Evolutionary conservation across 2,113 vertebrate genomes (phyloP).

Genomic region (Galeopterus variegatus): DNA sequence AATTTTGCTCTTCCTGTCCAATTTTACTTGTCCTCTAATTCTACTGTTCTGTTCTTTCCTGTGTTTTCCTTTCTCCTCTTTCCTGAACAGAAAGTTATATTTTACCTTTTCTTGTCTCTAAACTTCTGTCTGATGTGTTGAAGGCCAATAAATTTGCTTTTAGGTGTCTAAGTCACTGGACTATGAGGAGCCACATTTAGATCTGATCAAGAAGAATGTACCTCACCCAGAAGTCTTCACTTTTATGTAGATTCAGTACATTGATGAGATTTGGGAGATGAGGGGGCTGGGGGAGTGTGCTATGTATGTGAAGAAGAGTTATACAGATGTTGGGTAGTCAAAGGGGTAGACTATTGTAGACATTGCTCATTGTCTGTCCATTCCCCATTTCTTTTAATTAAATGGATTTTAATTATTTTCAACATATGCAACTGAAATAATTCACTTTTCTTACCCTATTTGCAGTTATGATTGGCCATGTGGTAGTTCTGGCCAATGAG

Average conservation of each 20-base stretch:
- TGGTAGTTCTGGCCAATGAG: neutral
- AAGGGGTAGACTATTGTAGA: neutral
- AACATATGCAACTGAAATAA: neutral
- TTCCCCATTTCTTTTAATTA: neutral
- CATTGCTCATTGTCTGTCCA: neutral
- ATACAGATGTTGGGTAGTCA: neutral
- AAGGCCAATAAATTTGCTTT: neutral
- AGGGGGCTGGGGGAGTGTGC: too few species aligned
- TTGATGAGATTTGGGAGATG: neutral
- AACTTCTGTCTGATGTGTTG: neutral
- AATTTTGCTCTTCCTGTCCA: neutral
- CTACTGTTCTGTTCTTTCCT: neutral
- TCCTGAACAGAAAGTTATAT: neutral
- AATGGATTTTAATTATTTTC: neutral
- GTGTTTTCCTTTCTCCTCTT: neutral
- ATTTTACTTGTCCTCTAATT: neutral
- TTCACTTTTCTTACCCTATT: neutral
- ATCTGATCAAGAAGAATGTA: neutral
- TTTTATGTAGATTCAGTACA: neutral
- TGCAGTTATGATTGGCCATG: neutral
- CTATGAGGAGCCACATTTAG: neutral
- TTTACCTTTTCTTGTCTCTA: neutral
- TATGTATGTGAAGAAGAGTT: neutral
- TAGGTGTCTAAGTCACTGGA: neutral
- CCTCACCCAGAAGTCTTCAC: neutral